Evolutionary conservation across 2,888 invertebrate species (phyloP), one percentile per base, ranked within the genome.

Genomic region (Chelonus formosanus): DNA sequence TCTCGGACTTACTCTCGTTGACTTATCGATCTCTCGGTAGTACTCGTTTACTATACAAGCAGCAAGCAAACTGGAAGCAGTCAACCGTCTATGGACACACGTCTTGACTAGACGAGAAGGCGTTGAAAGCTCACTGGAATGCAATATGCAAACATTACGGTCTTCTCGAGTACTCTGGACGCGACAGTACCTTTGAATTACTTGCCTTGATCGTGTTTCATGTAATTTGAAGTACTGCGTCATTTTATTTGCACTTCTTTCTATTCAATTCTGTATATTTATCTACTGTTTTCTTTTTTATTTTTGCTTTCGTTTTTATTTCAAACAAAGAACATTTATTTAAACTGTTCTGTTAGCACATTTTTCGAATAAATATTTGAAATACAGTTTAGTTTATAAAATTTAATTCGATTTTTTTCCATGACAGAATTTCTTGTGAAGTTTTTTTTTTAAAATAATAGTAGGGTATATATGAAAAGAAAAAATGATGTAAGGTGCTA

Each of bases 51-150:
- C 35, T 5, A 52, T 44, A 63, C 35, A 10, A 8, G 34, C 10
- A 31, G 32, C 20, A 20, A 63, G 57, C 8, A 10, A 50, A 59
- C 20, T 34, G 53, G 34, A 53, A 53, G 32, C 53, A 61, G 53
- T 61, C 34, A 53, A 32, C 52, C 53, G 5, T 52, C 50, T 43
- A n/a, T 35, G 40, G 45, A 53, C 57, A 64, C 57, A 43, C 58
- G 60, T 59, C 53, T 61, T 54, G 44, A 45, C 47, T 40, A 40
- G 67, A 65, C 58, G 64, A 65, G 58, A 65, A 44, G 50, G 62
- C 50, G 76, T 73, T 65, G 69, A 75, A 76, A 75, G 75, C 72
- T 67, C 67, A 68, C 63, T 62, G 74, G 73, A 74, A 76, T 74
- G 74, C 73, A 67, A 67, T 70, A 67, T 55, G 71, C 74, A 74